Evolutionary conservation across 2,888 invertebrate genomes (phyloP), one percentile per base, ranked within the genome.

Genomic region (Nebria brevicollis): DNA sequence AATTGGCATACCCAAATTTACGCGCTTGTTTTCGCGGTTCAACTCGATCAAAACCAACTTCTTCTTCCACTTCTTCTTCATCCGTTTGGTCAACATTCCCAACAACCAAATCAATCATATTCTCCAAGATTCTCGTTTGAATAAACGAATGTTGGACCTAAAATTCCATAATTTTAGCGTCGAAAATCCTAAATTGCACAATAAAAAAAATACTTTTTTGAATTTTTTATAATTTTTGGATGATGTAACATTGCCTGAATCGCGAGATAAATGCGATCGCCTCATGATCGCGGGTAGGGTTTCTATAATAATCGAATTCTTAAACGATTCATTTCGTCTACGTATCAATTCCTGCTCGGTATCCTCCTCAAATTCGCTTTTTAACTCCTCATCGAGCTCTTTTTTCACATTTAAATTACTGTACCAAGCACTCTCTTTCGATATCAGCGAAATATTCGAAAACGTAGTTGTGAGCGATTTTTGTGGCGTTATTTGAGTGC

Each of bases 191-290:
- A 34, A 34, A 20, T 20, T 20, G 20, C 20, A 1, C 20, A 20
- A 20, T 20, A 20, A 20, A 20, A 20, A 20, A 20, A 34, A 77
- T 82, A 86, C 86, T 84, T 86, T 86, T 83, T 82, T 84, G 82
- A 86, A 86, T 77, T 83, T 85, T 72, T 86, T 86, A 81, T 85
- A 86, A 77, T 86, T 86, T 11, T 80, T 75, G 75, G 80, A 70
- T 25, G 77, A 77, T 76, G 42, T 42, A 11, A 81, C 66, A 34
- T 43, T 68, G 15, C 43, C 66, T 54, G 75, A 68, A 54, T 68
- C 26, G 13, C 8, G 20, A 0, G 72, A 25, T 8, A 42, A 13
- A 13, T 75, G 26, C 13, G 64, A 25, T 76, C 77, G 81, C 41
- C 15, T 43, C 25, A 66, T 66, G 75, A 83, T 75, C 75, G 83